A percentile compares a stretch with the other conserved stretches of the same genome.
These are phyloP conservation scores for Prenolepis imparis DNA, from an alignment of 2,888 invertebrate genomes.

Conservation along the genomic window DNA sequence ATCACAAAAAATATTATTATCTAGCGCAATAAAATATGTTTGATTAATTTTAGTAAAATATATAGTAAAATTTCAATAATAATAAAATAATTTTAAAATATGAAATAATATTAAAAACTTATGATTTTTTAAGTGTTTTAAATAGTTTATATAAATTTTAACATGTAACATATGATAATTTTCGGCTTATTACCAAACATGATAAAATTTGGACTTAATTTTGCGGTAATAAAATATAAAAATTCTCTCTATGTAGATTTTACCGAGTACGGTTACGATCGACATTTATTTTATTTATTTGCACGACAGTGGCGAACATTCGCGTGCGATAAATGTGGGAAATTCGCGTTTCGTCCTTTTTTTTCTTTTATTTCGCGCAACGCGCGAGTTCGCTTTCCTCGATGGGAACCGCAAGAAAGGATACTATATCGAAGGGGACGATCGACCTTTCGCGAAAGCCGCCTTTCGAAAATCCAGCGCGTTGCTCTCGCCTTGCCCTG, in stretches of 20 bases:
- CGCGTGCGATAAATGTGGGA: constrained; percentile 54
- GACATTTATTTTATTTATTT: constrained; percentile 2
- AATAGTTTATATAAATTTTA: too few relatives aligned
- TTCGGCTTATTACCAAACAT: too few relatives aligned
- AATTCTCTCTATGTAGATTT: not conserved
- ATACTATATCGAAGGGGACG: constrained; percentile 62
- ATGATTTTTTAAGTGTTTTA: too few relatives aligned
- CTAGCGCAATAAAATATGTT: too few relatives aligned
- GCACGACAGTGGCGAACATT: constrained; percentile 2
- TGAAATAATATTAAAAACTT: too few relatives aligned
- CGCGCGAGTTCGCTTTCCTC: constrained; percentile 67
- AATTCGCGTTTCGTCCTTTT: constrained; percentile 30
- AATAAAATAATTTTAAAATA: too few relatives aligned
- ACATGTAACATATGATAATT: too few relatives aligned
- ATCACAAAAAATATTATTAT: too few relatives aligned
- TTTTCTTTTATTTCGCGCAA: not conserved
- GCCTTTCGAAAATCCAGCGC: constrained; percentile 74
- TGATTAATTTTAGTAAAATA: too few relatives aligned
- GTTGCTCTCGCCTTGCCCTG: constrained; percentile 26
- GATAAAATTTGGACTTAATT: too few relatives aligned
- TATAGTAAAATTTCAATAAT: too few relatives aligned
- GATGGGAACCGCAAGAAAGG: constrained; percentile 43
- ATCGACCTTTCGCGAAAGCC: constrained; percentile 70
- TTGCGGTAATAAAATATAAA: too few relatives aligned
- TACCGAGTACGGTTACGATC: not conserved